A percentile compares a stretch with the other conserved stretches of the same genome.
Conservation (phyloP, 1,140 invertebrate genomes). For the Drosophila dunni region DNA sequence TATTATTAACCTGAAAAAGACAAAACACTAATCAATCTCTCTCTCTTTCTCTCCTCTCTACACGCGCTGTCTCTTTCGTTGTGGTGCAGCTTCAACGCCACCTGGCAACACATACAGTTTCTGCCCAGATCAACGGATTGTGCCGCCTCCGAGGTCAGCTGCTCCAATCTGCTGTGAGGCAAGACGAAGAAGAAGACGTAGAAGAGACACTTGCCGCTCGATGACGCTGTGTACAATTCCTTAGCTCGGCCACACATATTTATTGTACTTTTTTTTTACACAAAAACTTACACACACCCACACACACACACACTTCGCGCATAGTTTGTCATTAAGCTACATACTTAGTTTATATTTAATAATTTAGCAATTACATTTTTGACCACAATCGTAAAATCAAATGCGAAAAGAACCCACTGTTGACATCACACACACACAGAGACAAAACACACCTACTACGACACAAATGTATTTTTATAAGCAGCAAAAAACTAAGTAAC, state of each 20-base stretch:
- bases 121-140: slow-evolving; percentile 76
- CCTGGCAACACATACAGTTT: slow-evolving; percentile 83
- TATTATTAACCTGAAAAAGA: too few relatives aligned
- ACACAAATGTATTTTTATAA: slow-evolving; percentile 14
- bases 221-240: slow-evolving; percentile 54
- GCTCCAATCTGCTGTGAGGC: slow-evolving; percentile 76
- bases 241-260: slow-evolving; percentile 61
- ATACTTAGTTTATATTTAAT: slow-evolving; percentile 24
- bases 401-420: slow-evolving; percentile 35
- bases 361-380: slow-evolving; percentile 29
- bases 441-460: slow-evolving; percentile 20
- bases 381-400: slow-evolving; percentile 20
- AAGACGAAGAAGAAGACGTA: not conserved
- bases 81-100: slow-evolving; percentile 76
- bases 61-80: slow-evolving; percentile 19
- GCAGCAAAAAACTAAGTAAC: not conserved
- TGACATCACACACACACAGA: slow-evolving; percentile 42
- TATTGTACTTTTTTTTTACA: slow-evolving; percentile 74
- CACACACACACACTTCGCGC: slow-evolving; percentile 33
- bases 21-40: not conserved
- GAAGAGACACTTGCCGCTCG: slow-evolving; percentile 26
- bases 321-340: slow-evolving; percentile 40
- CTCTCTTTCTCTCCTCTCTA: not conserved
- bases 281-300: slow-evolving; percentile 36
- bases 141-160: slow-evolving; percentile 62